Evolutionary conservation across 2,113 vertebrate species (phyloP), one percentile per base, ranked within the genome.

Genomic region (Xiphophorus maculatus): DNA sequence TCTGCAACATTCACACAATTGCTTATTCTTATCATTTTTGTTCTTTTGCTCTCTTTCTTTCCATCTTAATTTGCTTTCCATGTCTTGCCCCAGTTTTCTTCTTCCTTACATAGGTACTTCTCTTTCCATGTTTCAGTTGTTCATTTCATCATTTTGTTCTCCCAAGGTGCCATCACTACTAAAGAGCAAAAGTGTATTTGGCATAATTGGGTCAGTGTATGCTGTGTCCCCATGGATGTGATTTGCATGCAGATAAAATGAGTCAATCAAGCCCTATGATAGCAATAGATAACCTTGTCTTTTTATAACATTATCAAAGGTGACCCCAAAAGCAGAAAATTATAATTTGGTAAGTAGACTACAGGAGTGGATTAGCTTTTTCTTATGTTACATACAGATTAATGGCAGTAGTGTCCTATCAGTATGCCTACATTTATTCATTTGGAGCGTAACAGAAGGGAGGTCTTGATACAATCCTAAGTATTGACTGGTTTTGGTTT

Each of bases 221-320:
- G 83, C 82, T 66, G 62, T 77, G 84, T 86, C 86, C 71, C 19
- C 63, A 44, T 66, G 40, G 63, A 84, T 65, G 73, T 87, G 82
- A 88, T 93, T 90, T 89, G 85, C 84, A 90, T 90, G 82, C 73
- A 69, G 88, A 89, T 85, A 76, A 86, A 83, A 64, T 81, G 51
- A 84, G 82, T 80, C 78, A 88, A 89, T 89, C 85, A 76, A 77
- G 76, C 37, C 3, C 69, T 79, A 87, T 77, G 77, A 85, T 76
- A 76, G 85, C 79, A 86, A 66, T 79, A 87, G 82, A 88, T 88
- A 79, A 82, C 89, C 83, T 90, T 87, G 90, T 89, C 82, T 77
- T 71, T 37, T 83, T 27, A 27, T 89, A 87, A 90, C 88, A 84
- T 89, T 86, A 86, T 83, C 80, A 87, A 77, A 84, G 88, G 90